Evolutionary conservation across 1,140 invertebrate species (phyloP).

Genomic region (Vanessa atalanta): DNA sequence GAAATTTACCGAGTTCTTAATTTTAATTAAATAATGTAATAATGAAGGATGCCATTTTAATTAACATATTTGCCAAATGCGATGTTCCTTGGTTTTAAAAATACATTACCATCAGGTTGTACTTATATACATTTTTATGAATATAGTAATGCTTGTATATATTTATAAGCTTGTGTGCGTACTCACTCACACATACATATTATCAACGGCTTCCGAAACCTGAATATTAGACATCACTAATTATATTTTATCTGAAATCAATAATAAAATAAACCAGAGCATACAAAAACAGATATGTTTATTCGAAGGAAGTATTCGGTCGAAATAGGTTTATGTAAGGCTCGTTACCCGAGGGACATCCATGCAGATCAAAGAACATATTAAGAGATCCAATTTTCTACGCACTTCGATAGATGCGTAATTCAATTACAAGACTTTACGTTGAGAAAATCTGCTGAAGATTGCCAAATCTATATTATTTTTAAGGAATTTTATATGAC

Average conservation of each 20-base stretch:
- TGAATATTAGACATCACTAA: too few relatives aligned
- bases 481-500: too few relatives aligned
- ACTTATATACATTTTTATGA: background rate
- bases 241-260: too few relatives aligned
- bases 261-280: too few relatives aligned
- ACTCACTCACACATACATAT: too few relatives aligned
- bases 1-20: background rate
- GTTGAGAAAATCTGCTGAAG: too few relatives aligned
- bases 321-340: conserved; percentile 2
- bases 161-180: too few relatives aligned
- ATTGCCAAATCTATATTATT: too few relatives aligned
- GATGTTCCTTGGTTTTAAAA: background rate
- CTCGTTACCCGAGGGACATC: conserved; percentile 18
- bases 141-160: background rate
- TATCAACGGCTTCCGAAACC: too few relatives aligned
- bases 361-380: conserved; percentile 18
- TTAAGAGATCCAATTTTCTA: conserved; percentile 25
- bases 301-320: background rate
- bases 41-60: background rate
- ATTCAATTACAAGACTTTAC: background rate
- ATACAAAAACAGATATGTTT: background rate
- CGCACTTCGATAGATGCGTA: conserved; percentile 4
- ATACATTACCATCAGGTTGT: background rate
- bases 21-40: background rate
- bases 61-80: background rate